Percentiles rank a stretch among this genome's conserved stretches.
Conservation (phyloP, 2,113 vertebrate species). For the Balaeniceps rex region DNA sequence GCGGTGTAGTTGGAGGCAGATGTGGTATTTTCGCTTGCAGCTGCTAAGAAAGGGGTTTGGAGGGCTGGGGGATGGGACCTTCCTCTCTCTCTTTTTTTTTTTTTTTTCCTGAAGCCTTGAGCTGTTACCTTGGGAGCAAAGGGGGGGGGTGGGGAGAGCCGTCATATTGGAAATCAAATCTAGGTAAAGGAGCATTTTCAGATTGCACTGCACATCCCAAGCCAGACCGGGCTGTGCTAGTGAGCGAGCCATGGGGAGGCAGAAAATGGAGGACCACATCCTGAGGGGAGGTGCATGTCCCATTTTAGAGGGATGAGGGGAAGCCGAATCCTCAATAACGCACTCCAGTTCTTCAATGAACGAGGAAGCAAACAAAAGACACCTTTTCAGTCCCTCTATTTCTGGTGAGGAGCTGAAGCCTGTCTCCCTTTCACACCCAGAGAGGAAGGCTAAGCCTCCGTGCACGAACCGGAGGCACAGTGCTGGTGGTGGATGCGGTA, state of each 20-base stretch:
- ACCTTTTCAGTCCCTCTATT: not conserved
- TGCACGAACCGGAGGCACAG: not conserved
- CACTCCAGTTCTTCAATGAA: not conserved
- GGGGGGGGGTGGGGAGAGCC: conserved; percentile 44
- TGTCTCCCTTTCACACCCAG: not conserved
- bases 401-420: not conserved
- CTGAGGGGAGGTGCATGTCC: not conserved
- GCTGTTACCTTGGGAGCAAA: conserved; percentile 62
- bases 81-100: not conserved
- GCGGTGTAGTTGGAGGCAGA: conserved; percentile 45
- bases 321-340: not conserved
- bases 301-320: not conserved
- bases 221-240: not conserved
- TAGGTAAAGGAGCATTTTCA: conserved; percentile 35
- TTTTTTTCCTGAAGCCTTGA: conserved; percentile 47
- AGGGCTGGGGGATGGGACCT: conserved; percentile 58
- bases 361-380: conserved; percentile 1
- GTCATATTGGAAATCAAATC: conserved; percentile 56
- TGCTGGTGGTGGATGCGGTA: not conserved
- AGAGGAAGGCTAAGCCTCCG: not conserved
- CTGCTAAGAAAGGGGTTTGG: conserved; percentile 51
- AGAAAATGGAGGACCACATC: conserved; percentile 47
- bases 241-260: not conserved
- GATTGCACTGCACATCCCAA: not conserved
- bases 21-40: conserved; percentile 57